Base-by-base conservation (phyloP, 2,888 invertebrate species). In the Drepanosiphum platanoidis region DNA sequence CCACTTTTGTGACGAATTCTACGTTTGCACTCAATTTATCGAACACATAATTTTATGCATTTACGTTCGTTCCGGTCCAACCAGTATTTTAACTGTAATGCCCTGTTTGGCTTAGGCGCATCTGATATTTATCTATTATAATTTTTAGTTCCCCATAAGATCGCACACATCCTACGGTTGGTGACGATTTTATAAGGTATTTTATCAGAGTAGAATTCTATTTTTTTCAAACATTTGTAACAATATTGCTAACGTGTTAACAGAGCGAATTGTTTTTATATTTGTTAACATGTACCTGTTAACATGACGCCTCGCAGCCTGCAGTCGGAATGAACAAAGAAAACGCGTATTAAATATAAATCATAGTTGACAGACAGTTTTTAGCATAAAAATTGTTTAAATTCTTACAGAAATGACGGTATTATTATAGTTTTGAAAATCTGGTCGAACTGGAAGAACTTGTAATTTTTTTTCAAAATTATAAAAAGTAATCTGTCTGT, bases 61-160 rank as follows among this genome's bases (percentile, higher is more conserved):
- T 27, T 30, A 30, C 64, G 11, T 64, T 27, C 34, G 22, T 46
- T 70, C 80, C 70, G 80, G 80, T 80, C 46, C 34, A 34, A 80
- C 80, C 70, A 70, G 80, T 80, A 68, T 34, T 66, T 78, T 78
- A 66, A 52, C 80, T 52, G 52, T 80, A 13, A 66, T 66, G 42
- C 52, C 52, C 5, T 18, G 27, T 70, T 80, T 68, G 46, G 36
- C 39, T 52, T 18, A 58, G 18, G 27, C 22, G 32, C 32, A 22
- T 32, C 4, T 4, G 30, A 78, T 64, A 72, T 30, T 1, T 18
- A 68, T 34, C 1, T 22, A 34, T 36, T 22, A 68, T 34, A 22
- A 22, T 30, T 34, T 22, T 68, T 0, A 68, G 22, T 18, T 68
- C 9, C 30, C 11, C 3, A 3, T 27, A 27, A 64, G 8, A 27